Conservation (phyloP, 2,888 invertebrate genomes). For the Napeogenes sylphis region DNA sequence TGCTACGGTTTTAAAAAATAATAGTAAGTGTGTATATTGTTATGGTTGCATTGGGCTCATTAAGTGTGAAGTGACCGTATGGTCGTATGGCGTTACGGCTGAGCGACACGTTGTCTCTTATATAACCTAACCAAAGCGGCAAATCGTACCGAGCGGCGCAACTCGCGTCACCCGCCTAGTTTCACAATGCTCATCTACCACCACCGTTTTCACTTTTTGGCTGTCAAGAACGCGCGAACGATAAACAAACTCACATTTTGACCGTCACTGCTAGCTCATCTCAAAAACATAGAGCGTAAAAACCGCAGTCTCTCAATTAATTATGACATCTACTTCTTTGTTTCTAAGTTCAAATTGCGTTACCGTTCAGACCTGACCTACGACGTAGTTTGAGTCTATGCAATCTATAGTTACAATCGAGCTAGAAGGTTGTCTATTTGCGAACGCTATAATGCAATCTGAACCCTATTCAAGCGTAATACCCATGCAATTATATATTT, state of each 20-base stretch:
- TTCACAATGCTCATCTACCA: constrained; percentile 71
- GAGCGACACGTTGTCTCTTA: constrained; percentile 56
- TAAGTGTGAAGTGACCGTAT: neutral
- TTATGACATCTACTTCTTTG: constrained; percentile 43
- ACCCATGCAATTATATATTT: constrained; percentile 44
- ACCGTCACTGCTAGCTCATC: constrained; percentile 63
- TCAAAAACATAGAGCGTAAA: constrained; percentile 42
- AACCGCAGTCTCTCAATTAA: constrained; percentile 37
- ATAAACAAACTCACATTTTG: constrained; percentile 77
- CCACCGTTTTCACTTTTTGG: constrained; percentile 77
- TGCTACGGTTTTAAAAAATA: neutral
- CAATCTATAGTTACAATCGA: constrained; percentile 47
- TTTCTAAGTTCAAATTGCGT: constrained; percentile 54
- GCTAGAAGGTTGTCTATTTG: constrained; percentile 55
- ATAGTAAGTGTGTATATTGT: constrained; percentile 24
- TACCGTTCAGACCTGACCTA: constrained; percentile 42
- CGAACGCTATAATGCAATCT: constrained; percentile 41
- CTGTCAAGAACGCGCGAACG: constrained; percentile 76
- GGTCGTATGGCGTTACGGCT: constrained; percentile 22
- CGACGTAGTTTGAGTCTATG: constrained; percentile 42
- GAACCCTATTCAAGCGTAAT: constrained; percentile 49
- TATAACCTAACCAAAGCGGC: constrained; percentile 51
- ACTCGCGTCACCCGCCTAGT: constrained; percentile 58
- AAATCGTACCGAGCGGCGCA: constrained; percentile 32
- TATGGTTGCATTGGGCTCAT: constrained; percentile 20